A percentile compares a stretch with the other conserved stretches of the same genome.
Evolutionary conservation across 2,888 invertebrate genomes (phyloP).

Genomic region (Gymnosoma rotundatum): DNA sequence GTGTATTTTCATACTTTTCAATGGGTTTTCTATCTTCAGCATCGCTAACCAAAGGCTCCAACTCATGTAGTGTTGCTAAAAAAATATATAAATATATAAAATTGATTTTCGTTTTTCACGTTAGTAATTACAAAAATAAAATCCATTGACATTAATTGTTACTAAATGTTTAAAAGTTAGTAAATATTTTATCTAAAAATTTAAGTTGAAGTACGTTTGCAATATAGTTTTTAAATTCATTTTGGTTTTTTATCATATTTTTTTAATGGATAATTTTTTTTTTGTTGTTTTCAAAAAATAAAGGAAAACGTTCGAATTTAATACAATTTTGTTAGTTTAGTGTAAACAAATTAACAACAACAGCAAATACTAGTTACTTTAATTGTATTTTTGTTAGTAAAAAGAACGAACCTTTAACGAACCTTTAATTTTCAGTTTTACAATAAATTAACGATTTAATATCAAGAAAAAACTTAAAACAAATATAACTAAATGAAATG

Average conservation of each 20-base stretch:
- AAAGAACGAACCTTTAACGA: constrained; percentile 35
- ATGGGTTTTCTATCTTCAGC: constrained; percentile 83
- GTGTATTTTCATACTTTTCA: constrained; percentile 80
- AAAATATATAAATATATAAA: constrained; percentile 76
- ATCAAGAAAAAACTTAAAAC: not conserved
- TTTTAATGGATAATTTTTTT: constrained; percentile 23
- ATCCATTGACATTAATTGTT: constrained; percentile 65
- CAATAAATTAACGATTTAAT: constrained; percentile 5
- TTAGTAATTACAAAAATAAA: constrained; percentile 51
- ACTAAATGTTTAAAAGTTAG: constrained; percentile 55
- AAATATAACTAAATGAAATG: constrained; percentile 2
- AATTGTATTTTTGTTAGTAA: constrained; percentile 37
- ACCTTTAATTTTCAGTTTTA: constrained; percentile 53
- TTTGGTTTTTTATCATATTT: constrained; percentile 1
- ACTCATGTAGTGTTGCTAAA: constrained; percentile 84
- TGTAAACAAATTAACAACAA: constrained; percentile 68
- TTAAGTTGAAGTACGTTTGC: constrained; percentile 68
- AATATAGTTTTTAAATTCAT: constrained; percentile 48
- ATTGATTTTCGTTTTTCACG: constrained; percentile 73
- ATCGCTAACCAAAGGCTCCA: constrained; percentile 89
- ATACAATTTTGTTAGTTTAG: constrained; percentile 53
- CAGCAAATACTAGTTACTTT: constrained; percentile 63
- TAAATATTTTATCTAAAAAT: constrained; percentile 70
- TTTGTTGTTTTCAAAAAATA: constrained; percentile 23
- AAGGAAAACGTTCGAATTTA: constrained; percentile 13